phyloP scores from a whole-genome alignment of 2,113 vertebrate species.

The Hemibagrus wyckioides region DNA sequence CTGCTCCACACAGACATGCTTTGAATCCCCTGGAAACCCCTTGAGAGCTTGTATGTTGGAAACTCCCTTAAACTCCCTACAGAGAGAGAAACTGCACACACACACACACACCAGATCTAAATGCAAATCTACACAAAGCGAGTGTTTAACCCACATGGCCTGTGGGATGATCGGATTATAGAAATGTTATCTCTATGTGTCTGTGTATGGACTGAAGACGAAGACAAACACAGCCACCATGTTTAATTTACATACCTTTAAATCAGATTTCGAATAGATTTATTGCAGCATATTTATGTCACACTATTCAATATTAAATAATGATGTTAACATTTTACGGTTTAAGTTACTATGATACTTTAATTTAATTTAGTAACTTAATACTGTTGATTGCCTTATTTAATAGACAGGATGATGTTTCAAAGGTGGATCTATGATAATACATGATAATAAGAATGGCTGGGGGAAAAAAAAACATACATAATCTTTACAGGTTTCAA shows the following conservation, averaged over 20 bases:
- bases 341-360: background rate
- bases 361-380: background rate
- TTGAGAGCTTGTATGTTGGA: background rate
- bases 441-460: background rate
- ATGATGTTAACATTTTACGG: background rate
- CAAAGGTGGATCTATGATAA: background rate
- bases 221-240: background rate
- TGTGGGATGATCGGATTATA: background rate
- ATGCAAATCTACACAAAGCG: background rate
- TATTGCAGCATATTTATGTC: background rate
- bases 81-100: background rate
- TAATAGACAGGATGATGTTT: background rate
- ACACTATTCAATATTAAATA: background rate
- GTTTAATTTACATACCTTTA: background rate
- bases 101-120: constrained; percentile 6
- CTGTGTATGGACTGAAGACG: background rate
- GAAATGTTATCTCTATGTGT: background rate
- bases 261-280: background rate
- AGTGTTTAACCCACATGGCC: background rate
- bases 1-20: background rate
- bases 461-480: background rate
- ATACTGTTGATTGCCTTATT: background rate
- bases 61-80: constrained; percentile 20
- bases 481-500: background rate
- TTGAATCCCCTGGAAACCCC: background rate